Conservation (phyloP, 1,140 invertebrate species). For the Galendromus occidentalis region DNA sequence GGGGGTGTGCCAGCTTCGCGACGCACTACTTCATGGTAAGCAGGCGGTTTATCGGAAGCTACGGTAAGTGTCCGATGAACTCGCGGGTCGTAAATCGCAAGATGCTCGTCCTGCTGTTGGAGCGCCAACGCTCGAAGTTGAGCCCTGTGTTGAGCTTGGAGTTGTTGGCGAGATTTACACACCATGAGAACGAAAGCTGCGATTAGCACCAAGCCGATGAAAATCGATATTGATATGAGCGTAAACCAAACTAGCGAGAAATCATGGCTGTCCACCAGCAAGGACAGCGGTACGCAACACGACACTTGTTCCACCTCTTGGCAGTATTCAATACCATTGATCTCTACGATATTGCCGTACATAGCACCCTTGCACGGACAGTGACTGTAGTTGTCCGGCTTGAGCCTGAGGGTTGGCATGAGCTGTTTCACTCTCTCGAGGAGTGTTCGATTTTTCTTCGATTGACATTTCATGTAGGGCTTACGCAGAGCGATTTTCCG, state of each 20-base stretch:
- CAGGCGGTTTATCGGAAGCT: background rate
- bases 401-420: background rate
- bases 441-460: background rate
- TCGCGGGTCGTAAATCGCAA: background rate
- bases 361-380: slow-evolving; percentile 5
- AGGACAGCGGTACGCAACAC: background rate
- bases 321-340: background rate
- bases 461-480: background rate
- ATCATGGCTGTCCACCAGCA: background rate
- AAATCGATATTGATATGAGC: slow-evolving; percentile 4
- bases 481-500: background rate
- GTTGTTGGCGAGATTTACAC: background rate
- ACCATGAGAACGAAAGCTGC: slow-evolving; percentile 8
- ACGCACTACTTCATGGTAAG: slow-evolving; percentile 6
- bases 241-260: slow-evolving; percentile 1
- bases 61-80: background rate
- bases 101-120: background rate
- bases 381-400: background rate
- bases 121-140: background rate
- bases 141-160: slow-evolving; percentile 1
- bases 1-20: background rate
- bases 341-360: background rate
- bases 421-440: background rate
- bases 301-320: background rate
- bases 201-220: background rate